Evolutionary conservation across 2,888 invertebrate species (phyloP).

Genomic region (Nemurella pictetii): DNA sequence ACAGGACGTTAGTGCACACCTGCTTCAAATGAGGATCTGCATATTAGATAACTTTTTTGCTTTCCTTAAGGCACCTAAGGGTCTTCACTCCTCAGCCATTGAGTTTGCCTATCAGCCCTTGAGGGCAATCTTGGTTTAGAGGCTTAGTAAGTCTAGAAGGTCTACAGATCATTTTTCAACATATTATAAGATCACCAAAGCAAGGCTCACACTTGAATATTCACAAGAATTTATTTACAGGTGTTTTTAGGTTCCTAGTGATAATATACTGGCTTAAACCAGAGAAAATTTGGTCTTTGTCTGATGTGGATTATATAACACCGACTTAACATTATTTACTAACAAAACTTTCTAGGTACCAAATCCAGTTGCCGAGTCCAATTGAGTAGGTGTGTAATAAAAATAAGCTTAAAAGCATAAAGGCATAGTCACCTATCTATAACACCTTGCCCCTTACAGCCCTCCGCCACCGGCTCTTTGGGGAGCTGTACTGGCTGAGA

Average conservation of each 20-base stretch:
- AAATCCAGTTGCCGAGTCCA: too few species aligned
- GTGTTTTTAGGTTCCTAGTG: too few species aligned
- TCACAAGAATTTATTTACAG: too few species aligned
- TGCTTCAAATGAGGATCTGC: not conserved
- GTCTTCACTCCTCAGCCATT: not conserved
- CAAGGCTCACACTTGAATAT: not conserved
- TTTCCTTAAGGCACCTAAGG: not conserved
- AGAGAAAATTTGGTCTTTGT: too few species aligned
- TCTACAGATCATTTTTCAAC: not conserved
- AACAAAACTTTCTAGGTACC: too few species aligned
- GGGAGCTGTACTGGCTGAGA: not conserved
- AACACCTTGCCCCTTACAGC: not conserved
- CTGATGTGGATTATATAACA: too few species aligned
- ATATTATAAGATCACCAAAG: not conserved
- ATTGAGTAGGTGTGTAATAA: too few species aligned
- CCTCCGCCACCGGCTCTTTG: not conserved
- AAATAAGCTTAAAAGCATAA: too few species aligned
- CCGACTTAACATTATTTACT: too few species aligned
- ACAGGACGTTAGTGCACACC: not conserved
- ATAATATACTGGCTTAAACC: too few species aligned
- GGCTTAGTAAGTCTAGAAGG: not conserved
- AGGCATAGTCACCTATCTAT: not conserved
- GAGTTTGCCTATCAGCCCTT: not conserved
- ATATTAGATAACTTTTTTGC: not conserved
- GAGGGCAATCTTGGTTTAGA: not conserved